A percentile compares a stretch with the other conserved stretches of the same genome.
These are phyloP conservation scores for Dryobates pubescens DNA, from an alignment of 2,797 vertebrate species.

Conservation along the genomic window DNA sequence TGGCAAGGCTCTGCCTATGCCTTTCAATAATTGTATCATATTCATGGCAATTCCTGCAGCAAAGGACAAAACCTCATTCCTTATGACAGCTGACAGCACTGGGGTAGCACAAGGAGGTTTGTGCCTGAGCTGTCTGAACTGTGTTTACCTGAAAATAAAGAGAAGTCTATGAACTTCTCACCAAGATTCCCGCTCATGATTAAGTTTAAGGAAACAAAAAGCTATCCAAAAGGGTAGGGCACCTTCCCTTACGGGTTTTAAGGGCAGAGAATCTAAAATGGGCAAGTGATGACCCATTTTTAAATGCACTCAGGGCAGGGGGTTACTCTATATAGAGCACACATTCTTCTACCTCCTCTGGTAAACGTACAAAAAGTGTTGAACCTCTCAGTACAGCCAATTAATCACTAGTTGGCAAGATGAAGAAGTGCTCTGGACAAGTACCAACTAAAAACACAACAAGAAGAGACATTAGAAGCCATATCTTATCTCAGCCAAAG, in stretches of 20 bases:
- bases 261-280: slow-evolving; percentile 23
- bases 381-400: slow-evolving; percentile 62
- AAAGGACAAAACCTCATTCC: not conserved
- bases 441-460: slow-evolving; percentile 20
- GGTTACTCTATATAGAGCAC: slow-evolving; percentile 33
- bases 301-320: slow-evolving; percentile 44
- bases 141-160: slow-evolving; percentile 24
- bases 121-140: not conserved
- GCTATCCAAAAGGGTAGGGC: not conserved
- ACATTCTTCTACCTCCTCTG: slow-evolving; percentile 53
- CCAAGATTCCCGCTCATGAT: not conserved
- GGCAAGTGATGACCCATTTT: slow-evolving; percentile 47
- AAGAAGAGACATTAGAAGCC: slow-evolving; percentile 23
- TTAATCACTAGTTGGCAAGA: slow-evolving; percentile 73
- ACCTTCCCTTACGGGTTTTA: slow-evolving; percentile 10
- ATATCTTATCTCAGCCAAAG: slow-evolving; percentile 57
- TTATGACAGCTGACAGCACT: not conserved
- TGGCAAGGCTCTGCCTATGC: not conserved
- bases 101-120: not conserved
- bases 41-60: not conserved
- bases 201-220: not conserved
- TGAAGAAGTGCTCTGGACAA: slow-evolving; percentile 61
- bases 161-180: not conserved
- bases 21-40: not conserved
- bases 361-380: slow-evolving; percentile 51